Evolutionary conservation across 2,797 vertebrate genomes (phyloP).

Genomic region (Galaxias olidus): DNA sequence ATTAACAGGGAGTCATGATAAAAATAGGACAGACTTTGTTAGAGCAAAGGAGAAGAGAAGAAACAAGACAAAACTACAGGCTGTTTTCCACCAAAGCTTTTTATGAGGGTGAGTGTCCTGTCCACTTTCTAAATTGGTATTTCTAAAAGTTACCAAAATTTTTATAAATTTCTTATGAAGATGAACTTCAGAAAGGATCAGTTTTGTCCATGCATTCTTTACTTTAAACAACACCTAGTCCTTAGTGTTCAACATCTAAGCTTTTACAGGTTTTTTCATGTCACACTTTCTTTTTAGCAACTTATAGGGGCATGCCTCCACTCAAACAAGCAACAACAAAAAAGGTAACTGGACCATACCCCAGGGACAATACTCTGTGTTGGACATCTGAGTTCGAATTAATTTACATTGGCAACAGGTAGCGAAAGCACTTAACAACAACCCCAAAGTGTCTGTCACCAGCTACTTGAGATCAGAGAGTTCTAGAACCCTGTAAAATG

Average conservation of each 20-base stretch:
- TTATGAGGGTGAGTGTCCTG: conserved; percentile 52
- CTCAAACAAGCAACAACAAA: conserved; percentile 24
- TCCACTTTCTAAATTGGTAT: conserved; percentile 5
- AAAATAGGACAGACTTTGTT: conserved; percentile 2
- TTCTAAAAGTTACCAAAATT: too few relatives aligned
- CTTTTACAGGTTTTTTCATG: conserved; percentile 8
- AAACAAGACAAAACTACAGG: conserved; percentile 13
- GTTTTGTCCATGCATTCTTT: too few relatives aligned
- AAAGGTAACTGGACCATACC: conserved; percentile 12
- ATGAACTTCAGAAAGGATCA: too few relatives aligned
- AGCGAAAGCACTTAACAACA: conserved; percentile 36
- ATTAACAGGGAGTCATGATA: conserved; percentile 1
- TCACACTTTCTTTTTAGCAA: conserved; percentile 16
- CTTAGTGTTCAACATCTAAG: too few relatives aligned
- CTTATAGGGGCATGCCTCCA: neutral
- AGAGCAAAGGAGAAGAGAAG: conserved; percentile 36
- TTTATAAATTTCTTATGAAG: too few relatives aligned
- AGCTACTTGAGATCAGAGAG: conserved; percentile 57
- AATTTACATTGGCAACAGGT: conserved; percentile 72
- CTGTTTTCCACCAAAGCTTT: conserved; percentile 34
- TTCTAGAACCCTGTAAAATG: conserved; percentile 44
- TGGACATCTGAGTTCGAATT: conserved; percentile 39
- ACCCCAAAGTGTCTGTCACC: conserved; percentile 44
- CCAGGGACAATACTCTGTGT: conserved; percentile 34
- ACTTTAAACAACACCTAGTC: too few relatives aligned